phyloP scores from a whole-genome alignment of 2,797 vertebrate genomes.

The Catostomus latipinnis region DNA sequence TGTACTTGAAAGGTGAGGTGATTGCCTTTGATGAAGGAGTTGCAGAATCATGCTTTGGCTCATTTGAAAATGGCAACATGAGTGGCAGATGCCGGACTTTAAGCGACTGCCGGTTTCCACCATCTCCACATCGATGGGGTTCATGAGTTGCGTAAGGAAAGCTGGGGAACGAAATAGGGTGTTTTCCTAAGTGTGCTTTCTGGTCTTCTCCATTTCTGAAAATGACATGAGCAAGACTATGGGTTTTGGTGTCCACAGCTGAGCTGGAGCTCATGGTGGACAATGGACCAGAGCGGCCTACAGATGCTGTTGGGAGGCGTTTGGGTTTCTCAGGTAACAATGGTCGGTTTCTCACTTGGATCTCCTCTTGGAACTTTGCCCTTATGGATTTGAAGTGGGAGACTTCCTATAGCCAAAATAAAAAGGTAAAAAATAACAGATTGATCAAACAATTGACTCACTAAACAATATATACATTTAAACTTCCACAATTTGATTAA shows the following conservation, averaged over 20 bases:
- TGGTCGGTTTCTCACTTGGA: slow-evolving; percentile 68
- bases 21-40: slow-evolving; percentile 47
- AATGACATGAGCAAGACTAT: slow-evolving; percentile 54
- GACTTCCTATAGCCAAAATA: slow-evolving; percentile 68
- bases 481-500: no score
- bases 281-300: slow-evolving; percentile 54
- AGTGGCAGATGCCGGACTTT: slow-evolving; percentile 70
- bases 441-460: no score
- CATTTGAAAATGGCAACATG: slow-evolving; percentile 69
- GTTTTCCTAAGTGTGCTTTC: slow-evolving; percentile 61
- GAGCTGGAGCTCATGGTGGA: slow-evolving; percentile 51
- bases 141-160: slow-evolving; percentile 51
- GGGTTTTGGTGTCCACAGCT: slow-evolving; percentile 59
- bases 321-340: slow-evolving; percentile 77
- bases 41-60: slow-evolving; percentile 48
- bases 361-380: slow-evolving; percentile 89
- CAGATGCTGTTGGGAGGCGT: slow-evolving; percentile 61
- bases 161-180: slow-evolving; percentile 66
- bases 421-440: neutral
- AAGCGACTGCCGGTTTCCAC: slow-evolving; percentile 59
- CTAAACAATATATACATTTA: neutral
- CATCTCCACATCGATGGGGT: slow-evolving; percentile 47
- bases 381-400: slow-evolving; percentile 84
- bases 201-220: slow-evolving; percentile 64
- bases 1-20: slow-evolving; percentile 63